Percentiles rank a stretch among this genome's conserved stretches.
Evolutionary conservation across 64 coral and sea anemone genomes (phyloP).

Genomic region (Cladopsammia gracilis): DNA sequence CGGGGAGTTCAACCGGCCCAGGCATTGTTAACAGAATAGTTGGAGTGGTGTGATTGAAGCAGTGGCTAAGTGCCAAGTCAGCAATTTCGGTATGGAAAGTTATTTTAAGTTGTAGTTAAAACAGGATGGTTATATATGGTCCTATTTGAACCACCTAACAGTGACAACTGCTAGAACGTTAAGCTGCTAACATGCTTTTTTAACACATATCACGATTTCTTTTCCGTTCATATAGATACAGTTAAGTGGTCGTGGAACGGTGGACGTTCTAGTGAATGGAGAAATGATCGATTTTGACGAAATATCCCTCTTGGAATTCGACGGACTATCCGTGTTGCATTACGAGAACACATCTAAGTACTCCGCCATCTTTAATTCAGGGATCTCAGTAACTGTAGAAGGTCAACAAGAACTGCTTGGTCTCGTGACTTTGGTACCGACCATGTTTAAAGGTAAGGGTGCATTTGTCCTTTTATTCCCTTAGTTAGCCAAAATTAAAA

Average conservation of each 20-base stretch:
- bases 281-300: slow-evolving; percentile 62
- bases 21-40: no score
- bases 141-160: no score
- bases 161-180: no score
- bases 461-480: no score
- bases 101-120: no score
- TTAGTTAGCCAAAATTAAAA: no score
- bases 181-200: no score
- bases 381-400: slow-evolving; percentile 68
- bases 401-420: slow-evolving; percentile 49
- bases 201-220: not conserved
- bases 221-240: slow-evolving; percentile 45
- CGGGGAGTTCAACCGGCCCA: no score
- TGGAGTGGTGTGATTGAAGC: no score
- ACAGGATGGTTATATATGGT: no score
- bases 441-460: slow-evolving; percentile 55
- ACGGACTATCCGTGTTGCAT: slow-evolving; percentile 43
- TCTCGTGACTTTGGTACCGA: slow-evolving; percentile 61
- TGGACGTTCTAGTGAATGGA: slow-evolving; percentile 68
- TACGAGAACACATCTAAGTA: slow-evolving; percentile 65
- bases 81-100: no score
- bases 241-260: slow-evolving; percentile 46
- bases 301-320: slow-evolving; percentile 36
- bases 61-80: no score
- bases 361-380: slow-evolving; percentile 60